Percentiles rank a stretch among this genome's conserved stretches.
phyloP scores from a whole-genome alignment of 2,888 invertebrate species.

The Yponomeuta sedellus region DNA sequence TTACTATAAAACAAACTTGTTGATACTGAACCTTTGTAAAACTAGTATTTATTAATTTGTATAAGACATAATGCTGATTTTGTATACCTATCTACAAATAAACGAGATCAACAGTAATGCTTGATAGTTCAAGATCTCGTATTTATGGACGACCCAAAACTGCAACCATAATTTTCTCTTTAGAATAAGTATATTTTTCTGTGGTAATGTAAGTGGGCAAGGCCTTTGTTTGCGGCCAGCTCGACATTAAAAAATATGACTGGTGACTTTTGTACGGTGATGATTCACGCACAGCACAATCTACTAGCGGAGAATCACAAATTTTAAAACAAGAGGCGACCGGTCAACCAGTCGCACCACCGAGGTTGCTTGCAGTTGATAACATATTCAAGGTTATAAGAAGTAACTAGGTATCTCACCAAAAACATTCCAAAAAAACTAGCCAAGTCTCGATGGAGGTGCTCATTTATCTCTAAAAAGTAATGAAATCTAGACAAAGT shows the following conservation, averaged over 20 bases:
- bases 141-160: background rate
- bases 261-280: background rate
- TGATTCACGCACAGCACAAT: background rate
- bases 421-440: too few relatives aligned
- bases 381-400: background rate
- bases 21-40: too few relatives aligned
- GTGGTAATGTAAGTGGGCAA: background rate
- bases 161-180: background rate
- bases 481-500: too few relatives aligned
- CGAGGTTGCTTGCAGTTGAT: background rate
- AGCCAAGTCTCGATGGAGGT: too few relatives aligned
- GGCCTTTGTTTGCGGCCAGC: background rate
- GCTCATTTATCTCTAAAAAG: too few relatives aligned
- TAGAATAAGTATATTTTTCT: background rate
- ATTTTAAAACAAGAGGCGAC: background rate
- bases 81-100: too few relatives aligned
- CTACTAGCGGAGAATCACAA: background rate
- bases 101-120: too few relatives aligned
- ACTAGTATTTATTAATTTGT: too few relatives aligned
- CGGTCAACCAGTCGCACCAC: background rate
- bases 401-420: too few relatives aligned
- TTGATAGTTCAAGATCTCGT: too few relatives aligned
- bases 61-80: too few relatives aligned
- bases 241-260: slow-evolving; percentile 2
- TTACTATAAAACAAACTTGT: too few relatives aligned